A percentile compares a stretch with the other conserved stretches of the same genome.
These are phyloP conservation scores for Pseudochromis fuscus DNA, from an alignment of 2,797 vertebrate species.

Conservation along the genomic window DNA sequence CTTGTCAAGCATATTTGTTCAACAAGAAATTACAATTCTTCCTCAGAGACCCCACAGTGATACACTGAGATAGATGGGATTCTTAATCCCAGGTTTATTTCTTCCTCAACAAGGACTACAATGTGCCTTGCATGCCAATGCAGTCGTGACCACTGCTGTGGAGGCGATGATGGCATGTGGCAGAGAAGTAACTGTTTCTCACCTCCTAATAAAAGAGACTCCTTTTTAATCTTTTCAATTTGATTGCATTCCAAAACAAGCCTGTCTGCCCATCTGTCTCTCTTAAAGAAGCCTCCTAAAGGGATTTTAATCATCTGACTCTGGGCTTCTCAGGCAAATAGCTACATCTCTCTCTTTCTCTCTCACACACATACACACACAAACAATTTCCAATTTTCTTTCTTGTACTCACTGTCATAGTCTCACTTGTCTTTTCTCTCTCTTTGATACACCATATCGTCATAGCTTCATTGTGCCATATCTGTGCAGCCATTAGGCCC, in stretches of 20 bases:
- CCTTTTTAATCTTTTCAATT: constrained; percentile 84
- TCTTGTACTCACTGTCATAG: constrained; percentile 73
- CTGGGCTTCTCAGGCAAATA: constrained; percentile 80
- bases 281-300: constrained; percentile 84
- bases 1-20: constrained; percentile 43
- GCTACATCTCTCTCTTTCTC: constrained; percentile 74
- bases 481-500: constrained; percentile 78
- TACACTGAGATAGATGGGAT: constrained; percentile 61
- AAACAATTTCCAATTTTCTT: constrained; percentile 73
- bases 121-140: constrained; percentile 76
- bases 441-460: constrained; percentile 70
- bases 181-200: constrained; percentile 84
- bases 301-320: constrained; percentile 85
- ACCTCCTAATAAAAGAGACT: constrained; percentile 84
- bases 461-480: constrained; percentile 73
- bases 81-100: constrained; percentile 77
- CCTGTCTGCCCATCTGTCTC: constrained; percentile 85
- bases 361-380: constrained; percentile 42
- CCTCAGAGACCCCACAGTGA: constrained; percentile 60
- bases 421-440: constrained; percentile 69
- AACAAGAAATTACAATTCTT: constrained; percentile 60
- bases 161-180: constrained; percentile 82
- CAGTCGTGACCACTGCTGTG: constrained; percentile 78
- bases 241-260: constrained; percentile 83
- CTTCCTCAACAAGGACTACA: constrained; percentile 64